These are phyloP conservation scores for Thyatira batis DNA, from an alignment of 2,888 invertebrate genomes.

Conservation along the genomic window DNA sequence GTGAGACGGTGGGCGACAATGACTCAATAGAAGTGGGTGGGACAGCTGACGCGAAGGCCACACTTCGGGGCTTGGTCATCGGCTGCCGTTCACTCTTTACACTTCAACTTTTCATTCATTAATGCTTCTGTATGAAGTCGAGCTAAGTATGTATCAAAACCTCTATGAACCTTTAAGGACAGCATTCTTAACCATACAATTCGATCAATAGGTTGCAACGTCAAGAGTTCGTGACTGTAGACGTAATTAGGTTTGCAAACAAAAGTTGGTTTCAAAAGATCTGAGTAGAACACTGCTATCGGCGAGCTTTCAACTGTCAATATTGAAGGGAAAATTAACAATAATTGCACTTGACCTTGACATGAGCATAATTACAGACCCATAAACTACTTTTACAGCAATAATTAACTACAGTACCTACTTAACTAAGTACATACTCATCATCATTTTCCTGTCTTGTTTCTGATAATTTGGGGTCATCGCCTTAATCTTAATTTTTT, in stretches of 20 bases:
- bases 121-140: neutral
- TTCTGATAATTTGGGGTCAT: no score
- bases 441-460: no score
- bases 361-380: neutral
- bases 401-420: no score
- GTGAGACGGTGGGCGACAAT: constrained; percentile 57
- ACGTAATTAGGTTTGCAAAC: neutral
- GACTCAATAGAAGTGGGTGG: constrained; percentile 71
- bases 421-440: neutral
- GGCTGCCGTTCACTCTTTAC: constrained; percentile 35
- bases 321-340: neutral
- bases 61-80: constrained; percentile 56
- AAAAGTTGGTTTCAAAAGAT: neutral
- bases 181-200: neutral
- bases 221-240: neutral
- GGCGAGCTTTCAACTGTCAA: neutral
- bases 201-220: neutral
- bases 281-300: neutral
- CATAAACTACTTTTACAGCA: neutral
- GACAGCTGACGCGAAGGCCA: constrained; percentile 61
- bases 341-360: neutral
- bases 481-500: no score
- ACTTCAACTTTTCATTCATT: neutral
- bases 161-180: neutral
- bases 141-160: neutral